Base-by-base conservation (phyloP, 2,797 vertebrate genomes). In the Propithecus perrieri region DNA sequence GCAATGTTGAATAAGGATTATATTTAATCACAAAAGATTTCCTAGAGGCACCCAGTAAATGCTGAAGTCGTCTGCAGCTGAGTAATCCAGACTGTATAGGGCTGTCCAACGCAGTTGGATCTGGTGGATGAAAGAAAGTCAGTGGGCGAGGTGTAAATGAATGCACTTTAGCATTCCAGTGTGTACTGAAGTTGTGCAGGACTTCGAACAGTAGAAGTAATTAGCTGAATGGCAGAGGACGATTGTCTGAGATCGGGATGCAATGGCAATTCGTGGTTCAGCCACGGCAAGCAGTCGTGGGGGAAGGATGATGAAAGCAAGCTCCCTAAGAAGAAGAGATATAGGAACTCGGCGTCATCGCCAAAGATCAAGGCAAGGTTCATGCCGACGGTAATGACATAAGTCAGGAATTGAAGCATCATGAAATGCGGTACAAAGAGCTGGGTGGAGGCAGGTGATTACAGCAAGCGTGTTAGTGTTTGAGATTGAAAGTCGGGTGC, bases 51-150 rank as follows among this genome's bases (percentile, higher is more conserved):
- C 14, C 5, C 6, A 35, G 46, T 43, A 28, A 57, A 46, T 46
- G 30, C 15, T 8, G 8, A 74, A n/a, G n/a, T 35, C 11, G 13
- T 48, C 57, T 4, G 1, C 14, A 26, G 18, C 1, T 4, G 14
- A 14, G 12, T 13, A 1, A 17, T 20, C n/a, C 13, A 1, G n/a
- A 33, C 26, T 65, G 20, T 5, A 5, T 0, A 7, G 3, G 13
- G 7, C 10, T 20, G 22, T 65, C 30, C 26, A 41, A 55, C 14
- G 33, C 9, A 14, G 14, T 20, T 59, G 57, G 57, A 10, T 24
- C 26, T 59, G 24, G 11, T 4, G 1, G 57, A 59, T 26, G 57
- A 26, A 59, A 59, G 57, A 59, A 4, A 26, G 57, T 59, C 20
- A 20, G 15, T 13, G 10, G 9, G 9, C 9, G 4, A 59, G 17